These are phyloP conservation scores for Dipodomys spectabilis DNA, from an alignment of 2,113 vertebrate species.

Conservation along the genomic window DNA sequence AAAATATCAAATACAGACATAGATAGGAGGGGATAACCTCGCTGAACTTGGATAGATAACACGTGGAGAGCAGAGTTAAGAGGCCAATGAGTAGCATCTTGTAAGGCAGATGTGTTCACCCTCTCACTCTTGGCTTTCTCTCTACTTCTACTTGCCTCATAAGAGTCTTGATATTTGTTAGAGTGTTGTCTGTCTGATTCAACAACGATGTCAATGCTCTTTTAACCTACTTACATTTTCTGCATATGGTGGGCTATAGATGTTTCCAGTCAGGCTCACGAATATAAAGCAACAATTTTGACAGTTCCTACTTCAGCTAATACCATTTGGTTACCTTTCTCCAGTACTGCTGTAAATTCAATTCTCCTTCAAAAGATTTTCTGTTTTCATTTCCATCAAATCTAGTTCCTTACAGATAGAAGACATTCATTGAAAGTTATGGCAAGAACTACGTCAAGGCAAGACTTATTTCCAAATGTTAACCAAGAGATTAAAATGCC, in stretches of 20 bases:
- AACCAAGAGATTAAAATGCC: neutral
- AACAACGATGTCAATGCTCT: neutral
- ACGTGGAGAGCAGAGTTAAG: neutral
- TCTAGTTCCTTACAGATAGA: too few species aligned
- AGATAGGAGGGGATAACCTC: too few species aligned
- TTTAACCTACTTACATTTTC: slow-evolving; percentile 25
- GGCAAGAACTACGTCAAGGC: neutral
- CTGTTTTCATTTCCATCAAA: neutral
- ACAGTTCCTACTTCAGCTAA: neutral
- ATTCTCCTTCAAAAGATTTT: neutral
- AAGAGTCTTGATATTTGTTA: neutral
- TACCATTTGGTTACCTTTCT: neutral
- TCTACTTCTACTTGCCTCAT: neutral
- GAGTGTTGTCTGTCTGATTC: neutral
- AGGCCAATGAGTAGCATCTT: neutral
- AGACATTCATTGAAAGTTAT: neutral
- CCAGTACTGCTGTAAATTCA: neutral
- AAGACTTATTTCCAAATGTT: neutral
- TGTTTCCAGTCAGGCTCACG: neutral
- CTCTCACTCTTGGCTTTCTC: neutral
- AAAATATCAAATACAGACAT: too few species aligned
- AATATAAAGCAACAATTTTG: neutral
- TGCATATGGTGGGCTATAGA: neutral
- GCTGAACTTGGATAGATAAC: neutral
- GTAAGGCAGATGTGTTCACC: neutral